Percentiles rank a stretch among this genome's conserved stretches.
These are phyloP conservation scores for Sula dactylatra DNA, from an alignment of 2,113 vertebrate genomes.

Conservation along the genomic window DNA sequence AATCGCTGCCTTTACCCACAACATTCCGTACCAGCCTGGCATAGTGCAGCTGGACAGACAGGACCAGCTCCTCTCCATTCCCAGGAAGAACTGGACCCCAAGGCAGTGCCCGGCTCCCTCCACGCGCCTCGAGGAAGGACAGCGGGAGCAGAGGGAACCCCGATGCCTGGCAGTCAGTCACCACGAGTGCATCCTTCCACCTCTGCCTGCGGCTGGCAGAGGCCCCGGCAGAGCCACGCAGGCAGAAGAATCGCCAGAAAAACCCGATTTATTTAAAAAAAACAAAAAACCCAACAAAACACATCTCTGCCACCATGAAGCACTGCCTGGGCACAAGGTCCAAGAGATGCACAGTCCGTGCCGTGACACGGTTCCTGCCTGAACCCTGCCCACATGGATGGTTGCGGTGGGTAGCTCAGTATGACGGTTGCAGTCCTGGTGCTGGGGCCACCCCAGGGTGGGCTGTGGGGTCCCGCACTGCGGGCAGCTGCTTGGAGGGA, in stretches of 20 bases:
- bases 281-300: background rate
- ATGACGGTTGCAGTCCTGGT: background rate
- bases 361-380: fast-evolving
- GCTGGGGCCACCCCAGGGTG: fast-evolving
- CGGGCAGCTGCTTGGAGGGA: background rate
- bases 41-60: background rate
- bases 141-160: background rate
- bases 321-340: background rate
- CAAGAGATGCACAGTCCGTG: fast-evolving
- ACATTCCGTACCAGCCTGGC: background rate
- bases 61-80: background rate
- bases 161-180: fast-evolving
- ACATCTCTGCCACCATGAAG: background rate
- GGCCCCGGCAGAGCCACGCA: background rate
- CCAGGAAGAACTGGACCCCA: background rate
- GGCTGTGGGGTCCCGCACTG: background rate
- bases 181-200: fast-evolving
- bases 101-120: background rate
- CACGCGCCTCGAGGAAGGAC: background rate
- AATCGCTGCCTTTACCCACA: background rate
- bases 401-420: fast-evolving
- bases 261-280: background rate
- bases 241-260: background rate
- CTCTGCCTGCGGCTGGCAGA: background rate
- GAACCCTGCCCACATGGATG: background rate